A percentile compares a stretch with the other conserved stretches of the same genome.
Evolutionary conservation across 2,113 vertebrate species (phyloP).

Genomic region (Catharus bicknelli): DNA sequence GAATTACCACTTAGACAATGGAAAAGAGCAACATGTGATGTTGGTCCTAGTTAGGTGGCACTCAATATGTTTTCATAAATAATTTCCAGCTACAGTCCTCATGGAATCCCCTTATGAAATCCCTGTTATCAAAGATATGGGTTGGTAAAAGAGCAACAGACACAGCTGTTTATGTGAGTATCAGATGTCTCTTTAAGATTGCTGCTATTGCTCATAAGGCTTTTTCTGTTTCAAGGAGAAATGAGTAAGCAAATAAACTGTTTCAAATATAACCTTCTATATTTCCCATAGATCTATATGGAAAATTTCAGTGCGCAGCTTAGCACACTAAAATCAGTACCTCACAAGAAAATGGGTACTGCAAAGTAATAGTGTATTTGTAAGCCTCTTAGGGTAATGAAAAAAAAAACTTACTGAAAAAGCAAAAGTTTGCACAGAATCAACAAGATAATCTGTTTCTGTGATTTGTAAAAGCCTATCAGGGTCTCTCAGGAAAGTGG

Average conservation of each 20-base stretch:
- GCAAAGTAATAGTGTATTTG: not conserved
- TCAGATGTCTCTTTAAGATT: not conserved
- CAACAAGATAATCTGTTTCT: not conserved
- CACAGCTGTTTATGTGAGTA: not conserved
- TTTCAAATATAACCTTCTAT: not conserved
- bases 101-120: not conserved
- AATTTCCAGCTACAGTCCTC: not conserved
- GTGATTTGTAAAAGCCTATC: not conserved
- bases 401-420: not conserved
- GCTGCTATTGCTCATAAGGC: not conserved
- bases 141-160: not conserved
- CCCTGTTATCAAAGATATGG: not conserved
- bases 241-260: not conserved
- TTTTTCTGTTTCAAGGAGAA: constrained; percentile 15
- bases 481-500: not conserved
- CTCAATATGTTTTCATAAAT: not conserved
- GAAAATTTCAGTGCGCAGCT: not conserved
- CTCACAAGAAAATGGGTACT: not conserved
- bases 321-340: not conserved
- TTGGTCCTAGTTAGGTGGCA: not conserved
- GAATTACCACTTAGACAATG: not conserved
- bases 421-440: not conserved
- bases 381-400: not conserved
- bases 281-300: not conserved
- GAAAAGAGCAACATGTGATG: not conserved